Conservation (phyloP, 2,113 vertebrate species). For the Calidris pugnax region DNA sequence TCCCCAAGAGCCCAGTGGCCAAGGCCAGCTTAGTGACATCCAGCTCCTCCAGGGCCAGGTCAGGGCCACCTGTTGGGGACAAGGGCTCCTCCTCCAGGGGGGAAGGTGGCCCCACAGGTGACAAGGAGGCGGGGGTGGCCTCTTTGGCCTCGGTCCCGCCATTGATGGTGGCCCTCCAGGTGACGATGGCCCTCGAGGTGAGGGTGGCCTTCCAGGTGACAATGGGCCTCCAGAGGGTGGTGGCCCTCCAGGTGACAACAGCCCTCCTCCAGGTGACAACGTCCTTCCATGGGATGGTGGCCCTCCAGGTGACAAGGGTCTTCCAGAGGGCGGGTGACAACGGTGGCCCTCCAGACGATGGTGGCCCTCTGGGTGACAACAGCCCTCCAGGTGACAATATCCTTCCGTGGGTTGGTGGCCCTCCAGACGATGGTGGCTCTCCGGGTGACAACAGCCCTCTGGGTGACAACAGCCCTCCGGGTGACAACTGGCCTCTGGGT, state of each 20-base stretch:
- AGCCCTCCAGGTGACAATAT: too few species aligned
- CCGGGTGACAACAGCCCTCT: too few species aligned
- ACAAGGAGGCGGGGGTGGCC: constrained; percentile 83
- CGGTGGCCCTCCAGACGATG: too few species aligned
- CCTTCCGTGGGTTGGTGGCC: too few species aligned
- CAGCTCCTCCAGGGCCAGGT: constrained; percentile 74
- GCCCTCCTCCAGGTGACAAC: not conserved
- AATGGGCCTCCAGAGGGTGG: not conserved
- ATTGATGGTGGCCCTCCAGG: not conserved
- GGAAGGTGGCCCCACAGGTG: constrained; percentile 77
- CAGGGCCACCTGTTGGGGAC: constrained; percentile 17
- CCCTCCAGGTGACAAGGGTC: not conserved
- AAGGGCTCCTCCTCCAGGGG: not conserved
- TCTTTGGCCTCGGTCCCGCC: constrained; percentile 87
- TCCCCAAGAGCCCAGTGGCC: constrained; percentile 81
- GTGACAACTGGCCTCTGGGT: too few species aligned
- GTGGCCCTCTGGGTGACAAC: too few species aligned
- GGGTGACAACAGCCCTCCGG: too few species aligned
- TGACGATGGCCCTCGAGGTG: not conserved
- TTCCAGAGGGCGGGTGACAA: too few species aligned
- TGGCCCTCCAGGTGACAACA: too few species aligned
- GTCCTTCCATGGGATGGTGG: too few species aligned
- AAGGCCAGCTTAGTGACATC: constrained; percentile 84
- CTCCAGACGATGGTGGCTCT: too few species aligned
- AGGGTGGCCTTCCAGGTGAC: not conserved